phyloP scores from a whole-genome alignment of 2,888 invertebrate species.

The Hirtodrosophila cameraria region DNA sequence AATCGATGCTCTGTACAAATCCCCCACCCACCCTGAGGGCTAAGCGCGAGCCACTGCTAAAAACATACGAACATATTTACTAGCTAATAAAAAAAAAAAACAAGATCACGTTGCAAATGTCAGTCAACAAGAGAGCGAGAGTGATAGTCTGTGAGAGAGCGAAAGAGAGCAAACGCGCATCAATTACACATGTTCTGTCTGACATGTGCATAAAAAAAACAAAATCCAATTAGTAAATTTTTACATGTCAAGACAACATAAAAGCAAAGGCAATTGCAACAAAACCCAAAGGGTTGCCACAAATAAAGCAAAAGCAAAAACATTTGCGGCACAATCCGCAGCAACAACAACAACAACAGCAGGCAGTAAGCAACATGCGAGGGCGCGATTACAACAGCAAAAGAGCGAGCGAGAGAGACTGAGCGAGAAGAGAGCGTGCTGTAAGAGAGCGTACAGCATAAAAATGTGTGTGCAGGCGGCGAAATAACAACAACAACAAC shows the following conservation, averaged over 20 bases:
- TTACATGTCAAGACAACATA: slow-evolving; percentile 53
- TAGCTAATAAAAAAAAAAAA: slow-evolving; percentile 19
- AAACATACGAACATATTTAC: no score
- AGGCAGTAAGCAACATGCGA: slow-evolving; percentile 35
- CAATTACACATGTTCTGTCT: slow-evolving; percentile 53
- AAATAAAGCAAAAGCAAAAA: slow-evolving; percentile 66
- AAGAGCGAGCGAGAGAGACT: slow-evolving; percentile 19
- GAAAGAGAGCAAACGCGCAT: slow-evolving; percentile 21
- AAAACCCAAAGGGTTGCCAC: slow-evolving; percentile 63
- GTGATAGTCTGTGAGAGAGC: slow-evolving; percentile 15
- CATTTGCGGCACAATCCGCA: slow-evolving; percentile 56
- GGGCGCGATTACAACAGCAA: slow-evolving; percentile 35
- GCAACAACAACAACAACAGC: slow-evolving; percentile 1
- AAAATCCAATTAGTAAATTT: slow-evolving; percentile 62
- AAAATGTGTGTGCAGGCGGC: slow-evolving; percentile 67
- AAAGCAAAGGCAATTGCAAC: slow-evolving; percentile 62
- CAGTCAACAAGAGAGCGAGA: slow-evolving; percentile 32
- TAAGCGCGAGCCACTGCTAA: no score
- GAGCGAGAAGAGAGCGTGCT: slow-evolving; percentile 21
- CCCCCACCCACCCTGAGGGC: no score
- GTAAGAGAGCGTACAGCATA: slow-evolving; percentile 41
- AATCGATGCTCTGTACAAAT: no score
- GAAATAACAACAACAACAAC: slow-evolving; percentile 46
- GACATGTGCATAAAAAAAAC: slow-evolving; percentile 46
- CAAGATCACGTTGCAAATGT: slow-evolving; percentile 48